Percentiles rank a stretch among this genome's conserved stretches.
These are phyloP conservation scores for Probosciger aterrimus DNA, from an alignment of 2,113 vertebrate genomes.

Conservation along the genomic window DNA sequence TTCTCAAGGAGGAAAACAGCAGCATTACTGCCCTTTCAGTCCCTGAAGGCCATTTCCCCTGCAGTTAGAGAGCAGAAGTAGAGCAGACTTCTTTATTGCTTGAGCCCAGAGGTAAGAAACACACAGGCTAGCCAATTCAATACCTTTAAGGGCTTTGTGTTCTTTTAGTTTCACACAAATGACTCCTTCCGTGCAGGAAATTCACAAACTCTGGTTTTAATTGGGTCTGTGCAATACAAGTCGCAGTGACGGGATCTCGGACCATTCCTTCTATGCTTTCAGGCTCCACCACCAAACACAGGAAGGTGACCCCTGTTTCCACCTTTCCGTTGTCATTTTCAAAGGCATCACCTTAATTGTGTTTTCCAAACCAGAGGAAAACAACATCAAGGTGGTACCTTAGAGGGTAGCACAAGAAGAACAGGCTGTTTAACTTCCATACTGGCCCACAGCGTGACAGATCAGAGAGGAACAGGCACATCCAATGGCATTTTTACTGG, in stretches of 20 bases:
- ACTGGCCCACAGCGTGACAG: background rate
- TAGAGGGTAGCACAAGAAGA: background rate
- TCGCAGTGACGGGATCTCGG: fast-evolving
- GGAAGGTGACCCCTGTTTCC: background rate
- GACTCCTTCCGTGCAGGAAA: background rate
- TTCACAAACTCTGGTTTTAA: background rate
- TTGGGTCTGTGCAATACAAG: background rate
- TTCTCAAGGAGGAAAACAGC: background rate
- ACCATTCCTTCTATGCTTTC: background rate
- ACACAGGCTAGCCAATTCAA: background rate
- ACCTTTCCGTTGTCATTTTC: background rate
- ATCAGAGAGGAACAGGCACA: background rate
- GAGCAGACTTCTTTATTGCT: background rate
- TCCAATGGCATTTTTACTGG: background rate
- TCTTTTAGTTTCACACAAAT: background rate
- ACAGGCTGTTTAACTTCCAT: background rate
- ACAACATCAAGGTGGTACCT: background rate
- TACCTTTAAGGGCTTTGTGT: background rate
- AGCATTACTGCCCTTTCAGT: background rate
- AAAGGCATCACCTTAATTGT: background rate
- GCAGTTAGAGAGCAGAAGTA: background rate
- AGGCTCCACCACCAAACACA: fast-evolving
- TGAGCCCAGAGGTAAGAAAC: background rate
- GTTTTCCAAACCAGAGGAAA: background rate
- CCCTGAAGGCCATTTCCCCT: background rate